Evolutionary conservation across 2,113 vertebrate species (phyloP).

Genomic region (Odocoileus virginianus): DNA sequence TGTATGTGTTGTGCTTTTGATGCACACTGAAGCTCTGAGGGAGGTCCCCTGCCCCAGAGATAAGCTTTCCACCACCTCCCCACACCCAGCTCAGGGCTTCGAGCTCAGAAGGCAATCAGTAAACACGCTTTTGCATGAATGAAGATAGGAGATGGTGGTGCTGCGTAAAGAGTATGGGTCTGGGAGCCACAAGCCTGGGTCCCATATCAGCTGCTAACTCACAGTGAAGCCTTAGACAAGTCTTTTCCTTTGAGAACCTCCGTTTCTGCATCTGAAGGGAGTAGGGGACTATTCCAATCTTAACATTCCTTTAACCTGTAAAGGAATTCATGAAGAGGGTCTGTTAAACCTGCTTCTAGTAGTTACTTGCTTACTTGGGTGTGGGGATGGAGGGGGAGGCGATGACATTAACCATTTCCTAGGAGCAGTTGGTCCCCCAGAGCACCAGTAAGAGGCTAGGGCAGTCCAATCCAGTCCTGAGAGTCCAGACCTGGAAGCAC

Average conservation of each 20-base stretch:
- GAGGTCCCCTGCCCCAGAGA: not conserved
- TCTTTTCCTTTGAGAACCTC: conserved; percentile 4
- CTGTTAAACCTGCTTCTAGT: not conserved
- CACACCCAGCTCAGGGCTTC: not conserved
- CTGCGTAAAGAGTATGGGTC: not conserved
- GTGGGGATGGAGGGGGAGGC: not conserved
- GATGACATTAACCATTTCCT: not conserved
- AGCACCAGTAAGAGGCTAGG: not conserved
- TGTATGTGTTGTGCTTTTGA: not conserved
- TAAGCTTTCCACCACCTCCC: not conserved
- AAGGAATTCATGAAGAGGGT: not conserved
- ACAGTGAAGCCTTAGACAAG: not conserved
- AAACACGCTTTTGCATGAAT: not conserved
- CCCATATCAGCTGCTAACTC: not conserved
- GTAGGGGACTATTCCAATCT: not conserved
- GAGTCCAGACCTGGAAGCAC: not conserved
- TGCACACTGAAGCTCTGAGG: not conserved
- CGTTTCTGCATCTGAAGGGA: not conserved
- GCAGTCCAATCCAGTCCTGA: not conserved
- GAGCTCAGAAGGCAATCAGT: not conserved
- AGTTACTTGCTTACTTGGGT: not conserved
- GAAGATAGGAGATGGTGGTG: not conserved
- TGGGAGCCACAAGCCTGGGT: not conserved
- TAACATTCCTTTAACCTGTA: not conserved
- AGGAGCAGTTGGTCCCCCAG: not conserved